Conservation (phyloP, 2,113 vertebrate species). For the Pelusios castaneus region DNA sequence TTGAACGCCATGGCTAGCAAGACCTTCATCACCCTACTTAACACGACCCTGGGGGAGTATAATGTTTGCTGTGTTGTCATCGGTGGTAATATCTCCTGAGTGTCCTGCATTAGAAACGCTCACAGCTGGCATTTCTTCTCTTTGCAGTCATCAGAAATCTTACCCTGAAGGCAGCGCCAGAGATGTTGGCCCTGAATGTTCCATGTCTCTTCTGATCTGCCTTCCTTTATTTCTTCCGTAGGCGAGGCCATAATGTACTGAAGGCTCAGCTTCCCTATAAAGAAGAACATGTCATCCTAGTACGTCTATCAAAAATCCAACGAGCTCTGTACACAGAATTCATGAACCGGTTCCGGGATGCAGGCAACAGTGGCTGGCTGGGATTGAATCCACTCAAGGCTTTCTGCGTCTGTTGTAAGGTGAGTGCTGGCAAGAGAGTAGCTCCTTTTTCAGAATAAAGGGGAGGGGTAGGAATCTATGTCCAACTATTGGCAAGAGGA, state of each 20-base stretch:
- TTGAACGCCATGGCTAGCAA: neutral
- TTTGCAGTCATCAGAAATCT: neutral
- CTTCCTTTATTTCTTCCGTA: slow-evolving; percentile 57
- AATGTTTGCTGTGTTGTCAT: neutral
- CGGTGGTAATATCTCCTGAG: neutral
- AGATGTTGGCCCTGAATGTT: neutral
- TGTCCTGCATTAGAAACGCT: neutral
- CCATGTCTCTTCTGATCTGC: slow-evolving; percentile 7
- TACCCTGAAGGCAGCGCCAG: neutral
- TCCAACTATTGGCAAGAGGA: neutral
- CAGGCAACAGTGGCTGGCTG: slow-evolving; percentile 96
- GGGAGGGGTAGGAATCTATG: neutral
- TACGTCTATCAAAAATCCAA: slow-evolving; percentile 93
- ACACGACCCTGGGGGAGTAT: neutral
- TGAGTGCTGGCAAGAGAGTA: slow-evolving; percentile 59
- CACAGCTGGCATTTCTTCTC: slow-evolving; percentile 16
- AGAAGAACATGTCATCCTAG: slow-evolving; percentile 95
- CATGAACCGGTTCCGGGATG: slow-evolving; percentile 97
- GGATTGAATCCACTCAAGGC: slow-evolving; percentile 98
- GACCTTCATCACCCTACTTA: neutral
- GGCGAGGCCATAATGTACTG: slow-evolving; percentile 95
- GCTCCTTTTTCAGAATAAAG: neutral
- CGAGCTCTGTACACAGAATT: slow-evolving; percentile 95
- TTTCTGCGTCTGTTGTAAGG: slow-evolving; percentile 99
- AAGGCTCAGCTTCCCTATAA: slow-evolving; percentile 92